Percentiles rank a stretch among this genome's conserved stretches.
phyloP scores from a whole-genome alignment of 2,797 vertebrate genomes.

The Xyrichtys novacula region DNA sequence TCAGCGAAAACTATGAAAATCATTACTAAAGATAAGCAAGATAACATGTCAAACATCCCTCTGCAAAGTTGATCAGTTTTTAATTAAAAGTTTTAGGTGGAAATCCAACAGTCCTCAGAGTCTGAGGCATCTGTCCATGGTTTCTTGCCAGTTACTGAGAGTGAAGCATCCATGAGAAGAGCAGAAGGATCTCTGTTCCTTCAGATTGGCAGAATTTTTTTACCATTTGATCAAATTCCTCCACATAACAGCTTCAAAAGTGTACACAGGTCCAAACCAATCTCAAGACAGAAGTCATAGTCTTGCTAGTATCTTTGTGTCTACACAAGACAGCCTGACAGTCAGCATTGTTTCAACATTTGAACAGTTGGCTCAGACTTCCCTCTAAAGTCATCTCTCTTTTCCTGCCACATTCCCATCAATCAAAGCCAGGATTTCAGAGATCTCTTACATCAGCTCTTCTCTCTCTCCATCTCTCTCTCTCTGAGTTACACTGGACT shows the following conservation, averaged over 20 bases:
- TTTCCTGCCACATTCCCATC: slow-evolving; percentile 11
- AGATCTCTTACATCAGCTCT: slow-evolving; percentile 17
- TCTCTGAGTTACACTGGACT: neutral
- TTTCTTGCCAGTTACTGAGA: neutral
- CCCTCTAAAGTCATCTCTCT: slow-evolving; percentile 12
- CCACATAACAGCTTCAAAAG: neutral
- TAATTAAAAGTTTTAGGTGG: neutral
- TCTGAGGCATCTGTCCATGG: slow-evolving; percentile 3
- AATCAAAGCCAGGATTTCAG: slow-evolving; percentile 17
- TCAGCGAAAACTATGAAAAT: neutral
- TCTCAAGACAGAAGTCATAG: slow-evolving; percentile 14
- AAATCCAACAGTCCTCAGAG: neutral
- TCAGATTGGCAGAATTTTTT: neutral
- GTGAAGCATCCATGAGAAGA: neutral
- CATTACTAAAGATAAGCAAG: neutral
- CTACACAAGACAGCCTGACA: slow-evolving; percentile 24
- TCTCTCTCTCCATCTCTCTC: no score
- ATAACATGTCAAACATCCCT: neutral
- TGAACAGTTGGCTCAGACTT: slow-evolving; percentile 50
- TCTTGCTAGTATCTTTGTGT: slow-evolving; percentile 25
- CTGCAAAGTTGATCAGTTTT: neutral
- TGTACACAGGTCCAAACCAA: neutral
- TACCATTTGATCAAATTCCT: slow-evolving; percentile 6
- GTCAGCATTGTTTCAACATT: slow-evolving; percentile 46
- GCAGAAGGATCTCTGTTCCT: neutral